Evolutionary conservation across 2,888 invertebrate genomes (phyloP).

Genomic region (Spilarctia lutea): DNA sequence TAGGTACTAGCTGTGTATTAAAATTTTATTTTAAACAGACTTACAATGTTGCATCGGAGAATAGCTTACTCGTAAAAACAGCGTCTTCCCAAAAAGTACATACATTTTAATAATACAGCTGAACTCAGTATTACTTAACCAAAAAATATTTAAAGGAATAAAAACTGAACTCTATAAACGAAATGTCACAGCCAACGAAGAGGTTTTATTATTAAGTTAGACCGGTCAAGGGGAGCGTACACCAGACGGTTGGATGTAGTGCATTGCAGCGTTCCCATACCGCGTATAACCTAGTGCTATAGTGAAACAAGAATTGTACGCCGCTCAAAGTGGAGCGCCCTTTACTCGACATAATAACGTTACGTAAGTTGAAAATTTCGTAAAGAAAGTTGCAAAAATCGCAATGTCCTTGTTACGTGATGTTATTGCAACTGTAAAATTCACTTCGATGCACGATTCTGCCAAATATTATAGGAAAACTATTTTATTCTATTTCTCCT

Average conservation of each 20-base stretch:
- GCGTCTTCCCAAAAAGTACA: not conserved
- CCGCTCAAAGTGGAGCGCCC: conserved; percentile 63
- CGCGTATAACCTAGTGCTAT: conserved; percentile 55
- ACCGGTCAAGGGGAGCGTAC: conserved; percentile 68
- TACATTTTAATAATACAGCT: not conserved
- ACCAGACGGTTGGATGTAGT: conserved; percentile 67
- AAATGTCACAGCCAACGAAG: conserved; percentile 71
- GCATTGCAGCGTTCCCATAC: conserved; percentile 70
- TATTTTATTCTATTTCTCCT: not conserved
- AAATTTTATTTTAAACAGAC: not conserved
- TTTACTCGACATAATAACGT: conserved; percentile 68
- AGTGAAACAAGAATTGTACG: conserved; percentile 69
- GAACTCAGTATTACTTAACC: not conserved
- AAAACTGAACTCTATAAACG: conserved; percentile 66
- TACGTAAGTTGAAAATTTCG: conserved; percentile 71
- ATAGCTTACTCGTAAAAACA: not conserved
- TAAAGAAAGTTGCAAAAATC: conserved; percentile 71
- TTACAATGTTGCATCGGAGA: not conserved
- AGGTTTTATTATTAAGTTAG: conserved; percentile 85
- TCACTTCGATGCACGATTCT: conserved; percentile 11
- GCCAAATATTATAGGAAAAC: not conserved
- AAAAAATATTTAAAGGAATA: conserved; percentile 35
- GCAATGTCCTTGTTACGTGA: conserved; percentile 50
- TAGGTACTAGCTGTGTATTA: not conserved
- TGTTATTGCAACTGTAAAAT: conserved; percentile 35